Conservation (phyloP, 2,797 vertebrate genomes). For the Gymnothorax reevesii region DNA sequence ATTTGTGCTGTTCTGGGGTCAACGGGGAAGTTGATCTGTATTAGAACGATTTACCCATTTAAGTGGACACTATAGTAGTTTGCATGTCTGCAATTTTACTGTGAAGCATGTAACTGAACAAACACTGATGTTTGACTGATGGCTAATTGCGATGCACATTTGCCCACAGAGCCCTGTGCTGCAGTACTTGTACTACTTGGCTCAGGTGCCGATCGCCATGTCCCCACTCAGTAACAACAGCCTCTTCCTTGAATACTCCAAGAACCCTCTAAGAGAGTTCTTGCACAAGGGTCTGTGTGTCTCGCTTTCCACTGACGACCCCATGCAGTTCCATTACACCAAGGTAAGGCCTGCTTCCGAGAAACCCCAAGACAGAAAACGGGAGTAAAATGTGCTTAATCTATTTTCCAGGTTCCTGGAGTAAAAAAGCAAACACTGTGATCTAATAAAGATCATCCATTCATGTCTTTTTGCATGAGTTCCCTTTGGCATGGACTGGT, state of each 20-base stretch:
- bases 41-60: too few species aligned
- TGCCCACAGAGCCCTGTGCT: constrained; percentile 86
- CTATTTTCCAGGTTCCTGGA: background rate
- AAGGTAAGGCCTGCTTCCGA: constrained; percentile 75
- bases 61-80: too few species aligned
- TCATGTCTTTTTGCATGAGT: background rate
- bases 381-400: background rate
- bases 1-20: too few species aligned
- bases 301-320: constrained; percentile 94
- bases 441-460: background rate
- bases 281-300: constrained; percentile 93
- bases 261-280: constrained; percentile 95
- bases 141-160: background rate
- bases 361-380: too few species aligned
- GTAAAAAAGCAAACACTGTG: background rate
- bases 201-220: constrained; percentile 97
- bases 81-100: too few species aligned
- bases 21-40: too few species aligned
- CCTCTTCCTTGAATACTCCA: constrained; percentile 96
- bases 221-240: constrained; percentile 98
- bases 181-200: constrained; percentile 97
- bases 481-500: background rate
- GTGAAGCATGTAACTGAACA: too few species aligned
- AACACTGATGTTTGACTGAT: background rate
- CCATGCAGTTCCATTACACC: constrained; percentile 97